phyloP scores from a whole-genome alignment of 1,140 invertebrate genomes.

The Pogonus chalceus region DNA sequence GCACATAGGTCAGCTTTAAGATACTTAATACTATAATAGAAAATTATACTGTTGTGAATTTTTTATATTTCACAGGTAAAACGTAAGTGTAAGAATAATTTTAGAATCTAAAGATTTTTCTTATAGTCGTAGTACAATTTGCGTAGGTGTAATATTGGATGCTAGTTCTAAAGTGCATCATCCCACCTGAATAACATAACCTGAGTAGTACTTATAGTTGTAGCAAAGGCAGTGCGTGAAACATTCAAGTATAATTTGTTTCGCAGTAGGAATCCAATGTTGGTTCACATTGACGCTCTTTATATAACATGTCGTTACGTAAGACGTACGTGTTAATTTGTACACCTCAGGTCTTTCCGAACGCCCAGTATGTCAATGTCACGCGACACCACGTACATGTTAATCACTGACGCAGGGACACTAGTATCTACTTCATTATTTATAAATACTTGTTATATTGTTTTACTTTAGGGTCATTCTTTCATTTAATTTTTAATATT shows the following conservation, averaged over 20 bases:
- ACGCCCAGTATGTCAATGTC: neutral
- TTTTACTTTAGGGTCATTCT: too few species aligned
- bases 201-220: too few species aligned
- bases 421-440: too few species aligned
- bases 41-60: too few species aligned
- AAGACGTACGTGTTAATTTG: constrained; percentile 1
- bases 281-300: neutral
- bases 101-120: neutral
- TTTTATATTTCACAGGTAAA: neutral
- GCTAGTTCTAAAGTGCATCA: neutral
- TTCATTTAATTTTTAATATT: too few species aligned
- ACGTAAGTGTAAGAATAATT: neutral
- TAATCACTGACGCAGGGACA: too few species aligned
- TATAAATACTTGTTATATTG: too few species aligned
- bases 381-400: too few species aligned
- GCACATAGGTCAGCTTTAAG: neutral
- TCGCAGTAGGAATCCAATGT: neutral
- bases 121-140: neutral
- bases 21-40: too few species aligned
- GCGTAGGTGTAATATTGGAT: neutral
- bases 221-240: neutral
- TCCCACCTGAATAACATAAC: neutral
- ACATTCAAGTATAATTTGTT: neutral
- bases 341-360: neutral
- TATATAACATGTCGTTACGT: neutral